Evolutionary conservation across 2,797 vertebrate species (phyloP), one percentile per base, ranked within the genome.

Genomic region (Adelosebastes latens): DNA sequence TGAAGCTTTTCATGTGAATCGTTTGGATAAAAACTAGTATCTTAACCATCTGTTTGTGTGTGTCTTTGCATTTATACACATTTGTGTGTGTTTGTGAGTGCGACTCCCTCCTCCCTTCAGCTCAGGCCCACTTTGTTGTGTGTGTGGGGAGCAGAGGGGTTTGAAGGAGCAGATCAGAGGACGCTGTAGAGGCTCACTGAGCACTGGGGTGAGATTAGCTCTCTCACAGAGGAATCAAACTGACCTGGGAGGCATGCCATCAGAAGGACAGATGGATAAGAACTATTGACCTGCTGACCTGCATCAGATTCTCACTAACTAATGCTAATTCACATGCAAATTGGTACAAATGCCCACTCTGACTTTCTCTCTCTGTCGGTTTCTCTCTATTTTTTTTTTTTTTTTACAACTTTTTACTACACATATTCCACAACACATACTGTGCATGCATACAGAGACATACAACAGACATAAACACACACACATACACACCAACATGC

Each of bases 251-350:
- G 90, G 90, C 89, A 94, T 94, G 93, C 92, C 94, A 94, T 95
- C 92, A 94, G 93, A 94, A 90, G 92, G 92, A 94, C 94, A 95
- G 94, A 95, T 95, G 94, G 94, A 94, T 94, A 88, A 95, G 94
- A 93, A 93, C 93, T 93, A 92, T 95, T 95, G 94, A 95, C 94
- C 94, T 87, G 87, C 69, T 94, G 94, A 95, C 94, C 94, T 92
- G 85, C 86, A 89, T 94, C 91, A 93, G 67, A 92, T 87, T 94
- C 93, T 93, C 85, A 82, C 90, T 88, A 91, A 92, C 89, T 89
- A 90, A 87, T 91, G 88, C 87, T 94, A 92, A 95, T 94, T 92
- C 83, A 12, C 80, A 94, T 94, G 90, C 92, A 93, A 93, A 93
- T 95, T 31, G 81, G 6, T 86, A 93, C 91, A 92, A 93, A 92